Evolutionary conservation across 2,888 invertebrate genomes (phyloP).

Genomic region (Volucella inflata): DNA sequence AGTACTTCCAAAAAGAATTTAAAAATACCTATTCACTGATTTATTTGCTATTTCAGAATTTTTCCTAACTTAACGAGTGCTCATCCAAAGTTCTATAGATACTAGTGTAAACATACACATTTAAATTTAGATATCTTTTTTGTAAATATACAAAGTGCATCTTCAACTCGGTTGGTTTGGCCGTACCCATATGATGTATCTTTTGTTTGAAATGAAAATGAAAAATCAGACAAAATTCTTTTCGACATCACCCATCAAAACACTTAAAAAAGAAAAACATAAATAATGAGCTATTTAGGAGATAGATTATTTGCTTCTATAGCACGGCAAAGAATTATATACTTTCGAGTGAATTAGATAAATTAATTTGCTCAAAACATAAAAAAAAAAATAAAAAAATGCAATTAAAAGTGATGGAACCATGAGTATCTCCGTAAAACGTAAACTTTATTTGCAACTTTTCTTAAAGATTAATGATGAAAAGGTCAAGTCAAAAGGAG

Average conservation of each 20-base stretch:
- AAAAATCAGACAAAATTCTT: slow-evolving; percentile 12
- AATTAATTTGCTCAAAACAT: background rate
- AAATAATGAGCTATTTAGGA: slow-evolving; percentile 30
- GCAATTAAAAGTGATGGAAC: too few relatives aligned
- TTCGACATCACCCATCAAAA: slow-evolving; percentile 67
- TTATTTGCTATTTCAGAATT: background rate
- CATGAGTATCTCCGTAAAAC: too few relatives aligned
- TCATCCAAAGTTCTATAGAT: background rate
- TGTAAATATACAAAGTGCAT: slow-evolving; percentile 57
- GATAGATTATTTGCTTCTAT: slow-evolving; percentile 33
- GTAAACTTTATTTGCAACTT: too few relatives aligned
- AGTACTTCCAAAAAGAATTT: too few relatives aligned
- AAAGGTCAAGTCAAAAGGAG: too few relatives aligned
- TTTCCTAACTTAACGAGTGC: background rate
- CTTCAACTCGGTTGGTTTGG: background rate
- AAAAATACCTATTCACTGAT: background rate
- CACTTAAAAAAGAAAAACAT: slow-evolving; percentile 45
- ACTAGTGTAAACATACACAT: slow-evolving; percentile 51
- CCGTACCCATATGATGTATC: background rate
- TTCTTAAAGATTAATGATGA: too few relatives aligned
- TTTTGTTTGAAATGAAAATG: slow-evolving; percentile 19
- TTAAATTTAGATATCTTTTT: slow-evolving; percentile 60
- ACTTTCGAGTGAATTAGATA: slow-evolving; percentile 8
- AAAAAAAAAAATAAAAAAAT: too few relatives aligned
- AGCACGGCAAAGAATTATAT: background rate